A percentile compares a stretch with the other conserved stretches of the same genome.
Conservation (phyloP, 2,113 vertebrate genomes). For the Chascanopsetta lugubris region DNA sequence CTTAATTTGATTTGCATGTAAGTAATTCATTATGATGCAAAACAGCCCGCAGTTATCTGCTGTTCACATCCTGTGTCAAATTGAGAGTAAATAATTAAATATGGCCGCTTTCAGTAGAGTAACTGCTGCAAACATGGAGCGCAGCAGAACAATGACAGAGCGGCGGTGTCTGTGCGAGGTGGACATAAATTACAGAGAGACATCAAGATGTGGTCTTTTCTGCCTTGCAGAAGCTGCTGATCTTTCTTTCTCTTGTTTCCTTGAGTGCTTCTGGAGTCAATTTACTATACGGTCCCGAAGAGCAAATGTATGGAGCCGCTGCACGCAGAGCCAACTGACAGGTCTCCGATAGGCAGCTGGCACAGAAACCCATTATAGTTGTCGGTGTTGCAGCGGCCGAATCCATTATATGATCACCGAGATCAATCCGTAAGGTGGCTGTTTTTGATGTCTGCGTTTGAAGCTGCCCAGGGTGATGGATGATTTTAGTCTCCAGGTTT, state of each 20-base stretch:
- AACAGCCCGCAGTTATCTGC: constrained; percentile 52
- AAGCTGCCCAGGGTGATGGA: constrained; percentile 72
- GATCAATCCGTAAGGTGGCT: constrained; percentile 74
- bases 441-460: constrained; percentile 77
- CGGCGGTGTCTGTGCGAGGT: not conserved
- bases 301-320: constrained; percentile 60
- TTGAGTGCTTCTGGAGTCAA: constrained; percentile 61
- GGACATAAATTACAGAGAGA: constrained; percentile 31
- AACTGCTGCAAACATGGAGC: constrained; percentile 12
- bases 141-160: constrained; percentile 13
- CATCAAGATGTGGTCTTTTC: constrained; percentile 24
- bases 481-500: constrained; percentile 71
- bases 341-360: constrained; percentile 55
- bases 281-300: constrained; percentile 52
- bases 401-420: constrained; percentile 76
- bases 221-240: constrained; percentile 37
- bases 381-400: constrained; percentile 59
- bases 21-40: constrained; percentile 62
- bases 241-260: constrained; percentile 52
- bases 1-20: constrained; percentile 68
- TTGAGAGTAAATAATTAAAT: constrained; percentile 40
- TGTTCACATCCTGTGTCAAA: constrained; percentile 45
- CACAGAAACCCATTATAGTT: constrained; percentile 67
- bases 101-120: constrained; percentile 26
- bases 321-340: constrained; percentile 54